Evolutionary conservation across 2,113 vertebrate genomes (phyloP).

Genomic region (Onychostoma macrolepis): DNA sequence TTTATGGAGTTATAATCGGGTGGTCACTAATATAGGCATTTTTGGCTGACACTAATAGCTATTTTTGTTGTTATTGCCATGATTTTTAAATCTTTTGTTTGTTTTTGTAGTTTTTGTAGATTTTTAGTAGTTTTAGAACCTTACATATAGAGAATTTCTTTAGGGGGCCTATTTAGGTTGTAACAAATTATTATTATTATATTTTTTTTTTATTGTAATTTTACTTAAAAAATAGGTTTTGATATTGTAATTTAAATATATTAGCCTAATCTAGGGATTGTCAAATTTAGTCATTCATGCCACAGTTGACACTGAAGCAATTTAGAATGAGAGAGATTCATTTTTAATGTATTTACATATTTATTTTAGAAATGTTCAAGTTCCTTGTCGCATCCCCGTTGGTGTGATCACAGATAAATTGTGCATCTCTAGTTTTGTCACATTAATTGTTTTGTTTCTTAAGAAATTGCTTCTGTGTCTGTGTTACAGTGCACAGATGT

Average conservation of each 20-base stretch:
- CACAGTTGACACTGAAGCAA: background rate
- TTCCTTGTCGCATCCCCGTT: background rate
- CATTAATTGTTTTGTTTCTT: background rate
- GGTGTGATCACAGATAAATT: background rate
- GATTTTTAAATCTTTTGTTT: background rate
- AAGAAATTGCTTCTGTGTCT: background rate
- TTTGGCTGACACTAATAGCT: background rate
- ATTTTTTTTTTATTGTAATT: too few relatives aligned
- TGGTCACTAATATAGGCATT: background rate
- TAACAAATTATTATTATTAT: too few relatives aligned
- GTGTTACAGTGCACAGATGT: slow-evolving; percentile 90
- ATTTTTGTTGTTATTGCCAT: background rate
- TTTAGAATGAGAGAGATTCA: background rate
- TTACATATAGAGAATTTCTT: too few relatives aligned
- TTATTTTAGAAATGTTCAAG: background rate
- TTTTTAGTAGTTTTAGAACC: too few relatives aligned
- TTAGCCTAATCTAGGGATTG: background rate
- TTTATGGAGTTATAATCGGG: background rate
- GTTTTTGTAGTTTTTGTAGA: too few relatives aligned
- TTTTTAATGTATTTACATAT: background rate
- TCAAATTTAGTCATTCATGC: background rate
- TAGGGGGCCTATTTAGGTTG: too few relatives aligned
- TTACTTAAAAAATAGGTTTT: too few relatives aligned
- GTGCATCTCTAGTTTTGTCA: background rate
- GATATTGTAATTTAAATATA: background rate